These are phyloP conservation scores for Eolophus roseicapilla DNA, from an alignment of 2,113 vertebrate genomes.

Conservation along the genomic window DNA sequence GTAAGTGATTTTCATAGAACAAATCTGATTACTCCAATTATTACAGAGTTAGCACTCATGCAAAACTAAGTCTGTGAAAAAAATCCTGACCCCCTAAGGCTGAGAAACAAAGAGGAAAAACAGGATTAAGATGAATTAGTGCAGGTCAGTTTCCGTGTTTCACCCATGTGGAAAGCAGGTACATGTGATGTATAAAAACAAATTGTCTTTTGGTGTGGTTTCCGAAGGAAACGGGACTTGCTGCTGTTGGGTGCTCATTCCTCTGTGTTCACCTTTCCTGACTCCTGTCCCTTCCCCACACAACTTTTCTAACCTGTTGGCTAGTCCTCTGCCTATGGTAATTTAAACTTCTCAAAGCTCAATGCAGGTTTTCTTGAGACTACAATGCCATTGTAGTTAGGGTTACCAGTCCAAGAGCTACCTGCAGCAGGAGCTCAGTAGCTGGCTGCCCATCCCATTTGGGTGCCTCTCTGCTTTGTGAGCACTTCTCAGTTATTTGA, in stretches of 20 bases:
- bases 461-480: fast-evolving
- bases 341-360: fast-evolving
- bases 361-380: background rate
- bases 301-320: fast-evolving
- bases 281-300: background rate
- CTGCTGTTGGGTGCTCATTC: fast-evolving
- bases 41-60: background rate
- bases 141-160: constrained; percentile 21
- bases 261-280: fast-evolving
- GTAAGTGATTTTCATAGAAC: background rate
- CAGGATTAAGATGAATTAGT: constrained; percentile 56
- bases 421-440: fast-evolving
- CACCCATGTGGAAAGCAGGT: background rate
- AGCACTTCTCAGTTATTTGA: background rate
- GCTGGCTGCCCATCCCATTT: fast-evolving
- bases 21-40: constrained; percentile 61
- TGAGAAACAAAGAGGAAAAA: constrained; percentile 34
- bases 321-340: fast-evolving
- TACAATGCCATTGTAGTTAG: fast-evolving
- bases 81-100: constrained; percentile 10
- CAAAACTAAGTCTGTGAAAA: background rate
- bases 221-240: fast-evolving
- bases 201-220: background rate
- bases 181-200: background rate
- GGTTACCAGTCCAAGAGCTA: background rate